A percentile compares a stretch with the other conserved stretches of the same genome.
Evolutionary conservation across 2,888 invertebrate species (phyloP).

Genomic region (Pollenia griseotomentosa): DNA sequence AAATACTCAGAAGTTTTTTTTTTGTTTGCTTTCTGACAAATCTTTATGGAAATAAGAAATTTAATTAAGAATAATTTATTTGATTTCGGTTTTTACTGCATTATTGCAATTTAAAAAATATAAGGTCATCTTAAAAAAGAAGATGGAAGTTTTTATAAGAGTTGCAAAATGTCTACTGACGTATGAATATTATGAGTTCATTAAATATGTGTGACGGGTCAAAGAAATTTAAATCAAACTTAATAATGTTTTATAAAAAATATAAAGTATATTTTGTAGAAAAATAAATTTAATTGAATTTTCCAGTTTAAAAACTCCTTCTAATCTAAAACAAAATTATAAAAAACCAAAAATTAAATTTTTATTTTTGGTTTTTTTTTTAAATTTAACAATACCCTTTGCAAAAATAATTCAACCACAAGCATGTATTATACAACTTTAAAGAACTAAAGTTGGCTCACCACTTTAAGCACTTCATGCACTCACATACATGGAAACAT

Average conservation of each 20-base stretch:
- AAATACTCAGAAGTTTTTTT: no score
- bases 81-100: background rate
- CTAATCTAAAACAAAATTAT: no score
- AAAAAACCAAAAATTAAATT: background rate
- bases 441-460: conserved; percentile 47
- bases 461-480: conserved; percentile 41
- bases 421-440: conserved; percentile 45
- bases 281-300: no score
- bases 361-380: background rate
- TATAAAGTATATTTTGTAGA: no score
- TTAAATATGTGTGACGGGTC: no score
- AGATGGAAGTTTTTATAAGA: no score
- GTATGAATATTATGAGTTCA: no score
- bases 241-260: no score
- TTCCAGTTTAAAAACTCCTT: no score
- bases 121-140: no score
- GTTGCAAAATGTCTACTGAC: no score
- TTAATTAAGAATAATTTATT: conserved; percentile 30
- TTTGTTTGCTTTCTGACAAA: background rate
- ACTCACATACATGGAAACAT: conserved; percentile 8
- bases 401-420: conserved; percentile 45
- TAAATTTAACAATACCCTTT: background rate
- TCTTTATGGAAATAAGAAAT: conserved; percentile 14
- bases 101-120: background rate
- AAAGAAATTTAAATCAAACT: no score